Evolutionary conservation across 2,888 invertebrate genomes (phyloP).

Genomic region (Calliphora vomitoria): DNA sequence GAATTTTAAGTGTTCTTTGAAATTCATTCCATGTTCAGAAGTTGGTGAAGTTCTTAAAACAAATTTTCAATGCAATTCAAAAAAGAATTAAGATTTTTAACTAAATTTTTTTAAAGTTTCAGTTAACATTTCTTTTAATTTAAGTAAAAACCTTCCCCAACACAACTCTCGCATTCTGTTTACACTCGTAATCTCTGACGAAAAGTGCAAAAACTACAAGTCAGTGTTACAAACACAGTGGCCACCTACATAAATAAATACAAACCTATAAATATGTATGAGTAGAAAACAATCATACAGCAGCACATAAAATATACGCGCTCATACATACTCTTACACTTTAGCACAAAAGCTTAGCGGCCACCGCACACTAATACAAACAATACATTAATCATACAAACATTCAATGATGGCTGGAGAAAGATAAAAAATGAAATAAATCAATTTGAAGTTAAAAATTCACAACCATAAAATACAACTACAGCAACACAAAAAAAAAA

Average conservation of each 20-base stretch:
- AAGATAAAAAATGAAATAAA: constrained; percentile 53
- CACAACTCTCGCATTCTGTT: not conserved
- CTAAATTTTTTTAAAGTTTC: too few species aligned
- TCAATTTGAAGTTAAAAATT: constrained; percentile 41
- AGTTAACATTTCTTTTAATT: too few species aligned
- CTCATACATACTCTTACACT: not conserved
- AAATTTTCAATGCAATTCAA: too few species aligned
- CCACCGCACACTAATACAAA: not conserved
- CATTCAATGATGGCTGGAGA: constrained; percentile 20
- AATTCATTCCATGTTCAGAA: too few species aligned
- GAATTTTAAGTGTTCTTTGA: too few species aligned
- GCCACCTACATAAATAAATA: not conserved
- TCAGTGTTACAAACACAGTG: not conserved
- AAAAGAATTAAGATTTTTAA: too few species aligned
- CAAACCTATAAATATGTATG: not conserved
- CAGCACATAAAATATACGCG: not conserved
- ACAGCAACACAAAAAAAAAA: not conserved
- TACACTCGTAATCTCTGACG: not conserved
- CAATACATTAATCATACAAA: constrained; percentile 42
- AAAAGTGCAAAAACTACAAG: not conserved
- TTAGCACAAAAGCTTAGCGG: constrained; percentile 10
- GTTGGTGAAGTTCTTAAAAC: too few species aligned
- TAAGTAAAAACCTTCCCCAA: not conserved
- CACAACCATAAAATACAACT: constrained; percentile 3
- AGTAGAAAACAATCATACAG: not conserved